These are phyloP conservation scores for Melanotaenia duboulayi DNA, from an alignment of 2,113 vertebrate genomes.

Conservation along the genomic window DNA sequence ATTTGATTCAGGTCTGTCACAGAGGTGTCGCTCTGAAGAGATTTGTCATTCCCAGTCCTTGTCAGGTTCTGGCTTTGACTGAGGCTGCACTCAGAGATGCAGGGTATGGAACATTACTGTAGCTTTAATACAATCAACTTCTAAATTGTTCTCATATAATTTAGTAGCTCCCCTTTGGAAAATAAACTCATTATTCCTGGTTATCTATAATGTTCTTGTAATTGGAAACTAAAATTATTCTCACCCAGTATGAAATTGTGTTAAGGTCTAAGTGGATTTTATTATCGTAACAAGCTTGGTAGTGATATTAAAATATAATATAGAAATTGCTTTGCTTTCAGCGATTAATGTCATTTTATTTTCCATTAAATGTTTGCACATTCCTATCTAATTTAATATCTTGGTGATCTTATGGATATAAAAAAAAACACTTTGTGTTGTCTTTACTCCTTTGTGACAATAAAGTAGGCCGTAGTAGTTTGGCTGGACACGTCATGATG, in stretches of 20 bases:
- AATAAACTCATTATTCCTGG: constrained; percentile 46
- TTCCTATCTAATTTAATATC: not conserved
- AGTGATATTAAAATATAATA: constrained; percentile 48
- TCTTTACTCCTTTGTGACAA: too few species aligned
- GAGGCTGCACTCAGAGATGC: constrained; percentile 11
- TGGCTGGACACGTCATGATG: too few species aligned
- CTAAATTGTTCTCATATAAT: constrained; percentile 25
- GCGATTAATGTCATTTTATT: constrained; percentile 31
- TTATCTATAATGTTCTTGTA: constrained; percentile 60
- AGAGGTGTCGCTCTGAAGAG: constrained; percentile 39
- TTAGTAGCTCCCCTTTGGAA: constrained; percentile 31
- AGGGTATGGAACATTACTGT: not conserved
- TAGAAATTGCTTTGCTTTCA: constrained; percentile 45
- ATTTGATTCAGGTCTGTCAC: constrained; percentile 57
- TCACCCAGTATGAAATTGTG: constrained; percentile 64
- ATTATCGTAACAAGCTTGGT: constrained; percentile 42
- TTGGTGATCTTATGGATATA: too few species aligned
- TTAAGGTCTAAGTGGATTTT: constrained; percentile 54
- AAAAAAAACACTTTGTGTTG: too few species aligned
- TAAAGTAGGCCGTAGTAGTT: too few species aligned
- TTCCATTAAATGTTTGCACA: not conserved
- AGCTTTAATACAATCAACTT: constrained; percentile 1
- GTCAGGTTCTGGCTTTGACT: constrained; percentile 40
- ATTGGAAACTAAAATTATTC: constrained; percentile 66
- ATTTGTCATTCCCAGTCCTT: constrained; percentile 62